Base-by-base conservation (phyloP, 2,888 invertebrate species). In the Ophion costatus region DNA sequence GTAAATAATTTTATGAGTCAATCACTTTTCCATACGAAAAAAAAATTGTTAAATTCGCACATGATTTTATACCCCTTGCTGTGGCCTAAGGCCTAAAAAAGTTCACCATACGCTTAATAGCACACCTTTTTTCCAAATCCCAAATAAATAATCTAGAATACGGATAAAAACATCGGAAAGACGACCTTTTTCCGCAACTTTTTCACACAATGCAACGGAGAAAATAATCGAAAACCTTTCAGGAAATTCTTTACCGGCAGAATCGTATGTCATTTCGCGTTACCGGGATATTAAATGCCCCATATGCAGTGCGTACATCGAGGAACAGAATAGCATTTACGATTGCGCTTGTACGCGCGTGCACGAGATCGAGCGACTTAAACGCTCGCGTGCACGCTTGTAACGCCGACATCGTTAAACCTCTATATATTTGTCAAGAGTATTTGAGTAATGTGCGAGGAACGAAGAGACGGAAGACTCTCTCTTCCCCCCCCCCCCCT, bases 391-490 rank as follows among this genome's bases (percentile, higher is more conserved):
- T 91, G 90, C 88, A 82, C 86, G 86, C 87, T 85, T 84, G 87
- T 90, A 89, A 90, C 85, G 85, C 89, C 87, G 86, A 79, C 88
- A 86, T 91, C 89, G 88, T 90, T 89, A 88, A 87, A 87, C 86
- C 89, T 90, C 90, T 89, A 88, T 90, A 88, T 83, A 89, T 91
- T 91, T 91, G 89, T 91, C 90, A 89, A 87, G 87, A 80, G 77
- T 84, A 77, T 89, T 88, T 90, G 91, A 91, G 86, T 90, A 91
- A 91, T 90, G 88, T 83, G 86, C 88, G 84, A 83, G 81, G 78
- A 80, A 66, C 87, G 88, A 87, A 61, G 79, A 84, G 83, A 86
- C 83, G 84, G 81, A 84, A 80, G 59, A 84, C 71, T 86, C 61
- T 70, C 77, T 74, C 66, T 78, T 80, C 80, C 80, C 84, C 77